Evolutionary conservation across 2,888 invertebrate genomes (phyloP).

Genomic region (Keiferia lycopersicella): DNA sequence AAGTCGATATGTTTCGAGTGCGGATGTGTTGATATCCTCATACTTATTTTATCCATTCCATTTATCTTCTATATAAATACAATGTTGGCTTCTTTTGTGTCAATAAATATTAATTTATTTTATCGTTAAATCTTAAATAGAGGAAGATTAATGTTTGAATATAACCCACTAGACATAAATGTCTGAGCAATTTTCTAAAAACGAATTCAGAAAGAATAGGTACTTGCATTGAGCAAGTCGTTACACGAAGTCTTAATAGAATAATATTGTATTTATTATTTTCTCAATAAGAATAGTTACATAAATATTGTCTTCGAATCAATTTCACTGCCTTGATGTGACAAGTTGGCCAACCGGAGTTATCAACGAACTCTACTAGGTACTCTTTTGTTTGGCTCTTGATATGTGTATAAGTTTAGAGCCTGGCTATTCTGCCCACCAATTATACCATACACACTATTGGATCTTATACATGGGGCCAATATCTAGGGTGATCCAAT

Average conservation of each 20-base stretch:
- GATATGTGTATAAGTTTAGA: too few species aligned
- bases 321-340: slow-evolving; percentile 6
- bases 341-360: not conserved
- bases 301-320: slow-evolving; percentile 51
- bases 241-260: slow-evolving; percentile 24
- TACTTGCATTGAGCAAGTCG: slow-evolving; percentile 8
- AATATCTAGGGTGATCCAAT: too few species aligned
- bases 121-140: not conserved
- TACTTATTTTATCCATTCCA: not conserved
- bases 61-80: not conserved
- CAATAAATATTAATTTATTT: not conserved
- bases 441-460: too few species aligned
- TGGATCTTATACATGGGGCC: too few species aligned
- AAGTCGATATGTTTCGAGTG: slow-evolving; percentile 44
- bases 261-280: not conserved
- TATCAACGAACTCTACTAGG: not conserved
- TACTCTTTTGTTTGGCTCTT: not conserved
- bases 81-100: slow-evolving; percentile 1
- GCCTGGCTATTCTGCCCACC: too few species aligned
- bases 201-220: not conserved
- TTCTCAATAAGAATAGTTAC: not conserved
- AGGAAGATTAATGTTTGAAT: not conserved
- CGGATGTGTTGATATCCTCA: slow-evolving; percentile 20
- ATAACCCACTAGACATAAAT: not conserved
- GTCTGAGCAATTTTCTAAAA: not conserved